Evolutionary conservation across 2,797 vertebrate genomes (phyloP), one percentile per base, ranked within the genome.

Genomic region (Gymnothorax reevesii): DNA sequence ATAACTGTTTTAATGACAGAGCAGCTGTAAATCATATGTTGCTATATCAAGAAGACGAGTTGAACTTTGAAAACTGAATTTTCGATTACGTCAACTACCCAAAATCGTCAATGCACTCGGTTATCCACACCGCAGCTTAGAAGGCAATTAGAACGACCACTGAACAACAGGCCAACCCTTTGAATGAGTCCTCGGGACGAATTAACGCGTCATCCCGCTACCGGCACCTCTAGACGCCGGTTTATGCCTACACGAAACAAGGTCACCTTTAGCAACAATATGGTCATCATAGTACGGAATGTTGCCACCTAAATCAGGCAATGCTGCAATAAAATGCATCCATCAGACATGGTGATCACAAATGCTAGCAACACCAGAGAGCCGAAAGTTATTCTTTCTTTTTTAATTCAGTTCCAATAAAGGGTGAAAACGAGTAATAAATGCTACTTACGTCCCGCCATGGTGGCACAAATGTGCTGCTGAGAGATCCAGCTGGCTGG

Each of bases 381-480:
- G 33, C 33, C 2, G 2, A 42, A 42, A 42, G 33, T 42, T 42
- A 1, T 42, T 42, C 33, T 42, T 73, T 27, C 59, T 12, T 60
- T 60, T 60, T 60, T 17, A 13, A 60, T 60, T 60, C 59, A 60
- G 17, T 60, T 60, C 59, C 7, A 60, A 60, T 12, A 13, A 60
- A 60, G 17, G 59, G 12, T 27, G 64, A 4, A 49, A 75, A 27
- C 9, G 6, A 55, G 25, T 15, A 15, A 49, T 33, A 7, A 13
- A n/a, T 77, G 84, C 86, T 87, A 87, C 86, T 87, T 77, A 87
- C 86, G 86, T 59, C 82, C 86, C 5, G 86, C 86, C 86, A 87
- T 87, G 82, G 33, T n/a, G 77, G 79, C 49, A 33, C 52, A 52
- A 25, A 12, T 22, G 33, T 12, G 2, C 42, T 55, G 13, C 20